Evolutionary conservation across 2,113 vertebrate species (phyloP).

Genomic region (Pelmatolapia mariae): DNA sequence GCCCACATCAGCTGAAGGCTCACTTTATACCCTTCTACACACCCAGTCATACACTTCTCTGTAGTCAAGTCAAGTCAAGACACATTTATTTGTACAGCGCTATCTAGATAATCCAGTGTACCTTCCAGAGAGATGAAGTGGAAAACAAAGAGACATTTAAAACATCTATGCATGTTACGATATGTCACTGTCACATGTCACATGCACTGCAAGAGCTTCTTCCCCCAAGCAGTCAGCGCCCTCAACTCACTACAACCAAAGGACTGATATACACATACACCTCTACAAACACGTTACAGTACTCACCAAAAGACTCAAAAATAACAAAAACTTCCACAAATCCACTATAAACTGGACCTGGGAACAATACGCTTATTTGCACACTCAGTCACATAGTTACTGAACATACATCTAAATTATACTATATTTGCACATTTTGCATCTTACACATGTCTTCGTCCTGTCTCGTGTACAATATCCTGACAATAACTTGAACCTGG

Average conservation of each 20-base stretch:
- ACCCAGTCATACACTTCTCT: not conserved
- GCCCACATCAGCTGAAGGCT: not conserved
- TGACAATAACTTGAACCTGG: not conserved
- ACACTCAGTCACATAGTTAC: not conserved
- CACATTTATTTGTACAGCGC: not conserved
- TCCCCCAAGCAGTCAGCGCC: not conserved
- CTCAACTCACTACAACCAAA: not conserved
- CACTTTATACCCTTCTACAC: not conserved
- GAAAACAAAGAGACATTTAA: not conserved
- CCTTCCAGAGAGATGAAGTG: not conserved
- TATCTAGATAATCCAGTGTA: not conserved
- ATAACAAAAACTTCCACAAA: not conserved
- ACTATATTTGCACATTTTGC: not conserved
- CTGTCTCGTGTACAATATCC: not conserved
- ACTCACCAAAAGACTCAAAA: not conserved
- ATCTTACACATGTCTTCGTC: not conserved
- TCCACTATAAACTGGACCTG: not conserved
- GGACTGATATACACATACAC: fast-evolving
- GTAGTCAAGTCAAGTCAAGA: not conserved
- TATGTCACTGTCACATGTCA: not conserved
- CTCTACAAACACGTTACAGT: not conserved
- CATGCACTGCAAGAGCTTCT: not conserved
- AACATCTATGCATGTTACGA: not conserved
- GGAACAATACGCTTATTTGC: fast-evolving
- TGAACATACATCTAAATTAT: not conserved